Evolutionary conservation across 1,140 invertebrate genomes (phyloP), one percentile per base, ranked within the genome.

Genomic region (Drosophila nikananu): DNA sequence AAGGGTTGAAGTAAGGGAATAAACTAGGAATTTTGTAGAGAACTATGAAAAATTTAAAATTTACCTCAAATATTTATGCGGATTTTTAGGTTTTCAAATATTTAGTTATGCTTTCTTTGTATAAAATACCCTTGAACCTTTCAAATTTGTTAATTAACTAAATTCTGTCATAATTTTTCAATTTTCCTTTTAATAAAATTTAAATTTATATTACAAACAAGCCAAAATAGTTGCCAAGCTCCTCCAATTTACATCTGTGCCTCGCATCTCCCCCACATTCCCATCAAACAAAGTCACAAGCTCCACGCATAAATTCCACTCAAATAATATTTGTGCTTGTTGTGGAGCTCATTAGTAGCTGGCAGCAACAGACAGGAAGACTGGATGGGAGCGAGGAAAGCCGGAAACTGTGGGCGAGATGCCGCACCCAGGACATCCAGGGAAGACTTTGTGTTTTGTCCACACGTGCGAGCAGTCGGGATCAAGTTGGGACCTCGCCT

Each of bases 301-400:
- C 68, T 37, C 57, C 62, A 57, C 80, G 82, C 82, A 87, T 87
- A 81, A 87, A 87, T 87, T 87, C 60, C 57, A 84, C 81, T 84
- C 73, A 81, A 87, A 89, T 83, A 87, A 87, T 87, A 89, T 87
- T 87, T 87, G 84, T 81, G 73, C 84, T 87, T 71, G 83, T 87
- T 89, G 81, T 87, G 77, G 77, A 89, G 84, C 84, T 89, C 86
- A 89, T 89, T 89, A 89, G 84, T 89, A 90, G 74, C 70, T 90
- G 74, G 74, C 66, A 81, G 83, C 72, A 80, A 77, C 80, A 83
- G 83, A 66, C 72, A 65, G 67, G 46, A 75, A 48, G 54, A 17
- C 57, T 32, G 41, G 39, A 13, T 30, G 30, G 30, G 58, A 27
- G 25, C 42, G 48, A 41, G 23, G 42, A 48, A 44, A 21, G 54